Conservation (phyloP, 2,113 vertebrate genomes). For the Conger conger region DNA sequence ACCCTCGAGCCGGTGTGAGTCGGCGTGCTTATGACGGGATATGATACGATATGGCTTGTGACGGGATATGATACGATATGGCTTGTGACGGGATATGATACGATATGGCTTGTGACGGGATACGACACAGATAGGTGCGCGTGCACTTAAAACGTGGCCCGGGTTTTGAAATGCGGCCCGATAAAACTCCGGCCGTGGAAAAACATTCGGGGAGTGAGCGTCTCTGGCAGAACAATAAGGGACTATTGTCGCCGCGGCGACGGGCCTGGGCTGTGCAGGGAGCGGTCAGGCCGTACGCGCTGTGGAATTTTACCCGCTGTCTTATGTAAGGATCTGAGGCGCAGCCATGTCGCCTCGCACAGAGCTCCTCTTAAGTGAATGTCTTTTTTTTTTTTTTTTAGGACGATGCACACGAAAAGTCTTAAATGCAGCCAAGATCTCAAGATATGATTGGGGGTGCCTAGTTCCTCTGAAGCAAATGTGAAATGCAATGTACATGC, state of each 20-base stretch:
- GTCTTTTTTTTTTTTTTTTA: neutral
- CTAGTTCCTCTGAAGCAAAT: too few relatives aligned
- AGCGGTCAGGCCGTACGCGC: neutral
- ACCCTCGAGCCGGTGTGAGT: too few relatives aligned
- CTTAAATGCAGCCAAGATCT: too few relatives aligned
- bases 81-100: neutral
- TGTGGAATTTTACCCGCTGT: conserved; percentile 29
- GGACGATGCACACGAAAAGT: too few relatives aligned
- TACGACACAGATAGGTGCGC: neutral
- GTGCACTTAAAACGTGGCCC: neutral
- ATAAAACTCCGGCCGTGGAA: neutral
- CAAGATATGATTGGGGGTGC: too few relatives aligned
- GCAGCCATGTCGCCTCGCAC: neutral
- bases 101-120: neutral
- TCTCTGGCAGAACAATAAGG: neutral
- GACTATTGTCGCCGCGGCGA: neutral
- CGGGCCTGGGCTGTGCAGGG: conserved; percentile 15
- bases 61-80: neutral
- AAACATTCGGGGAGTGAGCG: neutral
- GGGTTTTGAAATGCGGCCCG: neutral
- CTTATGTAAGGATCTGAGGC: neutral
- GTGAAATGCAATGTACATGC: too few relatives aligned
- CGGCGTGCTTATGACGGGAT: neutral
- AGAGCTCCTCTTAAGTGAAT: neutral
- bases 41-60: neutral